A percentile compares a stretch with the other conserved stretches of the same genome.
Conservation (phyloP, 2,797 vertebrate species). For the Champsocephalus gunnari region DNA sequence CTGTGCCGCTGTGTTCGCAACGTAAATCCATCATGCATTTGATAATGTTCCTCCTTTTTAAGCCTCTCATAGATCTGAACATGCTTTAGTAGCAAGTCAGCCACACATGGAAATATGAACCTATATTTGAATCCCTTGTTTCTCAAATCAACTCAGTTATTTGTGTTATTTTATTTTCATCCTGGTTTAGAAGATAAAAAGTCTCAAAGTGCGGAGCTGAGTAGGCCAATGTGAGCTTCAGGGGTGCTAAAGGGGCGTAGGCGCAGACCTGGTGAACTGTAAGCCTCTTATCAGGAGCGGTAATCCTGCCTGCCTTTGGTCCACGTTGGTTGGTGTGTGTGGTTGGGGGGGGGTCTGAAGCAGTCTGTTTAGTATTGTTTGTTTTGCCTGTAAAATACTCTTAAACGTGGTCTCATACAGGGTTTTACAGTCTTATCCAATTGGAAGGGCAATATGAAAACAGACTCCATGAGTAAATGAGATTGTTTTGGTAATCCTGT, state of each 20-base stretch:
- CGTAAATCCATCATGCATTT: too few species aligned
- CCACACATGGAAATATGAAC: too few species aligned
- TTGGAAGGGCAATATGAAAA: slow-evolving; percentile 3
- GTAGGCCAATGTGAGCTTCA: slow-evolving; percentile 38
- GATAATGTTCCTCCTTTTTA: too few species aligned
- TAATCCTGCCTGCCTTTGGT: slow-evolving; percentile 64
- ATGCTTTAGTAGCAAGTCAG: too few species aligned
- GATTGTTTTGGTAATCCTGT: background rate
- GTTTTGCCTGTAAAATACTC: slow-evolving; percentile 9
- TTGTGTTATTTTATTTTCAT: background rate
- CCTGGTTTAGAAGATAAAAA: background rate
- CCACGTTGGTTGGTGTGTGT: slow-evolving; percentile 1
- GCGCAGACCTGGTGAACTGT: slow-evolving; percentile 31
- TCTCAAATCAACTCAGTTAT: background rate
- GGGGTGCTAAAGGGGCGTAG: slow-evolving; percentile 49
- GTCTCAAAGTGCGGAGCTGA: slow-evolving; percentile 22
- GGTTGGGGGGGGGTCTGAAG: slow-evolving; percentile 24
- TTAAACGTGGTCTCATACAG: background rate
- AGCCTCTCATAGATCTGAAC: too few species aligned
- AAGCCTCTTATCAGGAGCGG: slow-evolving; percentile 74
- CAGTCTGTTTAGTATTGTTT: slow-evolving; percentile 26
- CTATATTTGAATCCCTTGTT: background rate
- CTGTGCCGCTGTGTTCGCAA: too few species aligned
- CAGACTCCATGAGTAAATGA: background rate
- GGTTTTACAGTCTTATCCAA: background rate